Evolutionary conservation across 2,888 invertebrate genomes (phyloP), one percentile per base, ranked within the genome.

Genomic region (Eremobia ochroleuca): DNA sequence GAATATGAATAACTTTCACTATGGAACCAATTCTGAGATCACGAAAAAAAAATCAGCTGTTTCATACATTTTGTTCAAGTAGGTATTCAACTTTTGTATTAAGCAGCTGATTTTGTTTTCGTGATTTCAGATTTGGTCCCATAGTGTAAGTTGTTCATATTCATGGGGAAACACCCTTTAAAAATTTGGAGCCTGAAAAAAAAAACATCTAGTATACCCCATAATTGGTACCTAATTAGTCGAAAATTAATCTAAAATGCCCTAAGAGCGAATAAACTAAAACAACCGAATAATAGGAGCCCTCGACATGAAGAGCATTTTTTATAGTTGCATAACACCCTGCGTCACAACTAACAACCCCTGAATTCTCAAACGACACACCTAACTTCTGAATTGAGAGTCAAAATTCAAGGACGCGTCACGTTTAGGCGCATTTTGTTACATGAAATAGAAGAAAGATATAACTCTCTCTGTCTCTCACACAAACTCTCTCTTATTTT

Each of bases 201-300:
- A n/a, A n/a, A n/a, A n/a, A n/a, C n/a, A n/a, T n/a, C n/a, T n/a
- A n/a, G n/a, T n/a, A 52, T 9, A 25, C 52, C 9, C 9, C 18
- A 67, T 40, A 52, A 55, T 43, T 70, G 13, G 13, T 43, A 43
- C 25, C 46, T 43, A 55, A 70, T 58, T 15, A 59, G 25, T 43
- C 4, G 71, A 52, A 52, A 55, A 70, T 58, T 15, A 59, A 25
- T 43, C 4, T 79, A 52, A 52, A 34, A 71, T 71, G 18, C 25
- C 28, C 43, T 52, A 21, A 40, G 13, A 46, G 28, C 28, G 11
- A 49, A 40, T 46, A 21, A n/a, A 72, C 31, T 62, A 43, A 49
- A 68, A 49, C 59, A 77, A 61, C 61, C 49, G 9, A 40, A 31
- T 25, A 28, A 28, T 18, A 43, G 61, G 4, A 72, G 18, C 18